Conservation (phyloP, 2,113 vertebrate genomes). For the Deroptyus accipitrinus region DNA sequence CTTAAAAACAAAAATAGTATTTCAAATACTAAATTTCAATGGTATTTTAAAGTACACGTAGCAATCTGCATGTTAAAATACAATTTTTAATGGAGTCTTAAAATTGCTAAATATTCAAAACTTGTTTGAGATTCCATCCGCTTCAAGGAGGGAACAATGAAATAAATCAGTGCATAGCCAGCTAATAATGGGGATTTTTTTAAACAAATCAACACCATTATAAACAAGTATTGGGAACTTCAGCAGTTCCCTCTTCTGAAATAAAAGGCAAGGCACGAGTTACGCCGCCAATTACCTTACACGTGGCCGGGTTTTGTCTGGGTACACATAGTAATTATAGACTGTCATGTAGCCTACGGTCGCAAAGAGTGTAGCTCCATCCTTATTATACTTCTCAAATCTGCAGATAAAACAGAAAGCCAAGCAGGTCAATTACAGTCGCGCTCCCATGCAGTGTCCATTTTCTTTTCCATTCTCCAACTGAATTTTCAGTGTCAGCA, state of each 20-base stretch:
- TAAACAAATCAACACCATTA: slow-evolving; percentile 80
- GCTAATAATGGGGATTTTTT: slow-evolving; percentile 72
- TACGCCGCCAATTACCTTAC: slow-evolving; percentile 98
- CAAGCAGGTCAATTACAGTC: slow-evolving; percentile 99
- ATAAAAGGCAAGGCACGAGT: slow-evolving; percentile 93
- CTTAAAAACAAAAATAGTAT: background rate
- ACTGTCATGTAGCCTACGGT: slow-evolving; percentile 99
- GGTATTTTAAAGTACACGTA: background rate
- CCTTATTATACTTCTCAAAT: slow-evolving; percentile 99
- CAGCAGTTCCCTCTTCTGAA: slow-evolving; percentile 81
- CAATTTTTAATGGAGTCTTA: background rate
- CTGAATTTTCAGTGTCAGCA: slow-evolving; percentile 89
- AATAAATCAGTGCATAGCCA: slow-evolving; percentile 70
- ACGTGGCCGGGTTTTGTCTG: slow-evolving; percentile 99
- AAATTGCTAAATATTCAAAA: slow-evolving; percentile 59
- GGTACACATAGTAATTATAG: slow-evolving; percentile 99
- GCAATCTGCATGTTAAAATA: background rate
- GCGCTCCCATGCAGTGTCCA: slow-evolving; percentile 95
- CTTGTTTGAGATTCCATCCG: slow-evolving; percentile 38
- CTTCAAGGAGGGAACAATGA: slow-evolving; percentile 68
- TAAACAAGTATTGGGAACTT: slow-evolving; percentile 83
- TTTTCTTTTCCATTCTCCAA: slow-evolving; percentile 88
- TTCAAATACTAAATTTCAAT: background rate
- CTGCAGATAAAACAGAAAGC: slow-evolving; percentile 99
- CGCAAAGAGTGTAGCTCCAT: slow-evolving; percentile 98